phyloP scores from a whole-genome alignment of 2,888 invertebrate species.

The Harpalus rufipes region DNA sequence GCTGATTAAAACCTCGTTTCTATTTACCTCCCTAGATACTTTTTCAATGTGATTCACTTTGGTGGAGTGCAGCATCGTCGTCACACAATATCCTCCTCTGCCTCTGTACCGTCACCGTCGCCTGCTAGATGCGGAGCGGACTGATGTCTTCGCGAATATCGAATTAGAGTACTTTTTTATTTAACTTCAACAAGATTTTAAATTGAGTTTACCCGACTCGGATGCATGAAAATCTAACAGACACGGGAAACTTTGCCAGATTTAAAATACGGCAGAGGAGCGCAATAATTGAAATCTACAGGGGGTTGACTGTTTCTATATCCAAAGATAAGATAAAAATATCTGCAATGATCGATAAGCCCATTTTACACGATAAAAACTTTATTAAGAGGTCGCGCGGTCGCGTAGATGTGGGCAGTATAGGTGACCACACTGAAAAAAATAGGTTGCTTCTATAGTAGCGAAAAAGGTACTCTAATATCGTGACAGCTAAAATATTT shows the following conservation, averaged over 20 bases:
- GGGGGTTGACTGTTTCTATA: not conserved
- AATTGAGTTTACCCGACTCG: constrained; percentile 62
- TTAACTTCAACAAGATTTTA: constrained; percentile 65
- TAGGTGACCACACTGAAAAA: no score
- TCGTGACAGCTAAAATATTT: no score
- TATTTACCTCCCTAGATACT: constrained; percentile 7
- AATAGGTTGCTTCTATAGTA: no score
- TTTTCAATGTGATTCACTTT: constrained; percentile 22
- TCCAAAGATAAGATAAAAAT: no score
- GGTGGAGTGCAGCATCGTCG: constrained; percentile 7
- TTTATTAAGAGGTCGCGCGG: no score
- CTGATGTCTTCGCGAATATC: constrained; percentile 48
- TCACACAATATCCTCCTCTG: constrained; percentile 25
- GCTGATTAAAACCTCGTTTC: constrained; percentile 34
- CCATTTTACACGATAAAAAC: no score
- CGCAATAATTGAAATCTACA: constrained; percentile 17
- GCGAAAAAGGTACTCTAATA: no score
- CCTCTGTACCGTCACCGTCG: not conserved
- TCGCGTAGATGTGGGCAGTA: no score
- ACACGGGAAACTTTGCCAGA: constrained; percentile 63
- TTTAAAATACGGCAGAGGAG: constrained; percentile 60
- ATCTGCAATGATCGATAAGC: no score
- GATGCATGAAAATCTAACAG: constrained; percentile 62
- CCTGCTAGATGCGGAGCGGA: not conserved
- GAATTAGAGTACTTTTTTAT: constrained; percentile 66